A percentile compares a stretch with the other conserved stretches of the same genome.
Conservation (phyloP, 2,113 vertebrate species). For the Calcarius ornatus region DNA sequence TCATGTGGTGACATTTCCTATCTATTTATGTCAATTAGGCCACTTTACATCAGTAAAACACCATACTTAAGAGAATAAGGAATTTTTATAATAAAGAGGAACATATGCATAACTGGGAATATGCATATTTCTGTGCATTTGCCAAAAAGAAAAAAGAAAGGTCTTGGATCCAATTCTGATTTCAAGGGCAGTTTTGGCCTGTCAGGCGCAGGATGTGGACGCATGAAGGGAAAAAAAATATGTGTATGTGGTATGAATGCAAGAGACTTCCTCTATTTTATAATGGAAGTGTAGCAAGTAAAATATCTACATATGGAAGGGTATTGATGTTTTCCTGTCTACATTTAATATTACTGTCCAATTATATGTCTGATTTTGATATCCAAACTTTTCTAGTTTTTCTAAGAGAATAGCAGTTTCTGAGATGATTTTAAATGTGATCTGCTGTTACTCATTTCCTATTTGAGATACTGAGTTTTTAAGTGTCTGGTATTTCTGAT, state of each 20-base stretch:
- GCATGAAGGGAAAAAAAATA: background rate
- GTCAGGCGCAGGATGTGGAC: background rate
- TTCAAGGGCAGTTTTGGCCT: background rate
- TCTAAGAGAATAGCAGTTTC: background rate
- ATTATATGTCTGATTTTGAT: background rate
- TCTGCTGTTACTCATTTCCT: background rate
- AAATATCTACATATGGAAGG: background rate
- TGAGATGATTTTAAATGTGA: background rate
- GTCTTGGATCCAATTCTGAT: background rate
- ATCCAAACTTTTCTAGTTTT: background rate
- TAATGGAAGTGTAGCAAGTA: background rate
- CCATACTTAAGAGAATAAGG: background rate
- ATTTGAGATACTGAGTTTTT: background rate
- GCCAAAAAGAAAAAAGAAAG: background rate
- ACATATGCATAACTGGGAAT: background rate
- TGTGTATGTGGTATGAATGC: background rate
- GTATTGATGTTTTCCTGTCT: background rate
- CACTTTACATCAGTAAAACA: background rate
- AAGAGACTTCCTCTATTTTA: background rate
- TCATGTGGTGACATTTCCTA: conserved; percentile 7
- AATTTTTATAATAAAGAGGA: background rate
- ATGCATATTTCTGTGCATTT: background rate
- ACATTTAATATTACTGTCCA: background rate
- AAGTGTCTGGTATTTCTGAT: background rate
- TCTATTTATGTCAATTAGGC: conserved; percentile 35